Base-by-base conservation (phyloP, 1,140 invertebrate genomes). In the Drosophila jambulina region DNA sequence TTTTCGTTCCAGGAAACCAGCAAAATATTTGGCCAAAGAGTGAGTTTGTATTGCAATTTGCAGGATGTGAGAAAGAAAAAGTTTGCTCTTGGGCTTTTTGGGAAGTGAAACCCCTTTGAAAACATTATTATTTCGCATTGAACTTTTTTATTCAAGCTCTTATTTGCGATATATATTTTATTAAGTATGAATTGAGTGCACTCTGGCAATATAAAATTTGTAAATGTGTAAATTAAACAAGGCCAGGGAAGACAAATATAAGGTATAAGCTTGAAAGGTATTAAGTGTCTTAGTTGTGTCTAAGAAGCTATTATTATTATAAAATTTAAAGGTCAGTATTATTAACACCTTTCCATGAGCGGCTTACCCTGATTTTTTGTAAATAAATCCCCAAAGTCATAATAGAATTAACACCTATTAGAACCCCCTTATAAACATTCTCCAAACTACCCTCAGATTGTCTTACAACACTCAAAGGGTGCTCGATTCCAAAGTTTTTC, bases 391-490 rank as follows among this genome's bases (percentile, higher is more conserved):
- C 6, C 15, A 36, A 36, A 54, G 15, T n/a, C 8, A 25, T 38
- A n/a, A 25, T 25, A 38, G 15, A n/a, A 38, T 12, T 38, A n/a
- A 38, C 54, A 19, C 12, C 21, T n/a, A 3, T 19, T 25, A n/a
- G n/a, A 13, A 25, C 2, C 6, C 13, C 13, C 12, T 1, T 12
- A 62, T 19, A 61, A 63, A 68, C 42, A 46, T 49, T 12, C 15
- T 49, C 23, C 17, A 27, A 36, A 64, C 48, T 32, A 38, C 34
- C 17, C 34, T 19, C 13, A 27, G 27, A 54, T 38, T 70, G 19
- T 29, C 36, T 46, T 46, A 71, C 63, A 57, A 67, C 27, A 46
- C 62, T 38, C 60, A 69, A 69, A 70, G 67, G 38, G 17, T 36
- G 63, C 62, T 23, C 46, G 12, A 43, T 21, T 27, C n/a, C 36